Conservation (phyloP, 2,888 invertebrate genomes). For the Amblyjoppa proteus region DNA sequence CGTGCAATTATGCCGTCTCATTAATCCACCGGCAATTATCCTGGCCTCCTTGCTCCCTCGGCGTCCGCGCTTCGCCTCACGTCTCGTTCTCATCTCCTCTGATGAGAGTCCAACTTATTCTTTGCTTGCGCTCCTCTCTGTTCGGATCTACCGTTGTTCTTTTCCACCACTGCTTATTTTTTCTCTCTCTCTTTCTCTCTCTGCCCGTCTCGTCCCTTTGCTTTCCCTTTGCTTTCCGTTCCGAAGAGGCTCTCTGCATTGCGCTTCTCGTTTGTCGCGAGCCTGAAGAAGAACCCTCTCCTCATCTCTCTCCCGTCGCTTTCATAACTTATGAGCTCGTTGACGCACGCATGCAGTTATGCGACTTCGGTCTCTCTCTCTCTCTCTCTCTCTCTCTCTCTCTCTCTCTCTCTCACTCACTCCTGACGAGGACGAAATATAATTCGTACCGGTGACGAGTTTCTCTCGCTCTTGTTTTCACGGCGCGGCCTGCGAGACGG, state of each 20-base stretch:
- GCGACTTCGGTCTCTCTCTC: conserved; percentile 34
- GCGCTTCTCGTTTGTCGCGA: conserved; percentile 48
- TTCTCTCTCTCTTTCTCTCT: neutral
- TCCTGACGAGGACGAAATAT: conserved; percentile 16
- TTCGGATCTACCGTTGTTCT: conserved; percentile 8
- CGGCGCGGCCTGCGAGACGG: neutral
- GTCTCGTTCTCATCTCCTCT: neutral
- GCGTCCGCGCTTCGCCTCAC: conserved; percentile 19
- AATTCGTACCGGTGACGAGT: conserved; percentile 1
- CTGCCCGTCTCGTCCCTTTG: neutral
- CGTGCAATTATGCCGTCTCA: conserved; percentile 85
- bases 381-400: neutral
- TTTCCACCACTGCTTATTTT: neutral
- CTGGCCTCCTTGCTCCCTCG: conserved; percentile 65
- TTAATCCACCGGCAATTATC: conserved; percentile 84
- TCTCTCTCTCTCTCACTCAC: neutral
- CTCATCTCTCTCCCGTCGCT: conserved; percentile 68
- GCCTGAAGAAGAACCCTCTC: conserved; percentile 59
- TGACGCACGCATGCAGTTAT: conserved; percentile 68
- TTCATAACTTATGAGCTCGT: conserved; percentile 81
- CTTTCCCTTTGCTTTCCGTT: neutral
- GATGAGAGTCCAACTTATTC: conserved; percentile 8
- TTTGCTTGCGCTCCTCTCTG: neutral
- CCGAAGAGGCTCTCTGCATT: neutral
- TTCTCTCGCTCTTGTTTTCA: neutral